Conservation (phyloP, 2,113 vertebrate genomes). For the Alouatta palliata region DNA sequence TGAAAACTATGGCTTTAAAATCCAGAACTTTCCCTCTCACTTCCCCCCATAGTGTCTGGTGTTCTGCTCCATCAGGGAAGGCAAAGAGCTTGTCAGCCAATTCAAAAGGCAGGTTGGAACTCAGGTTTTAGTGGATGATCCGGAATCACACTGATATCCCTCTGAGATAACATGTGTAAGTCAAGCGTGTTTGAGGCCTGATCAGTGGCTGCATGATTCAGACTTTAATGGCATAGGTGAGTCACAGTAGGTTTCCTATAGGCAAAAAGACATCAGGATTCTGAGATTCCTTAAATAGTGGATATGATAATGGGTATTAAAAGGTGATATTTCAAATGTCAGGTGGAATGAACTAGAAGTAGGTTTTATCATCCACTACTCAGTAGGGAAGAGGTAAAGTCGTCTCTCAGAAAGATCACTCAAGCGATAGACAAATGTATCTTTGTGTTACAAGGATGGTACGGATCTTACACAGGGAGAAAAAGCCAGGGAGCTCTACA, state of each 20-base stretch:
- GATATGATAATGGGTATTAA: conserved; percentile 7
- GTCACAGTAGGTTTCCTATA: neutral
- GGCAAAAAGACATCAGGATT: conserved; percentile 37
- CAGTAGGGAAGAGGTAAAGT: neutral
- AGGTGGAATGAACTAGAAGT: conserved; percentile 22
- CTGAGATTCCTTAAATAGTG: neutral
- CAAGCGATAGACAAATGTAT: neutral
- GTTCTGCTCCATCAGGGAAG: neutral
- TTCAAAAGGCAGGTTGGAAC: conserved; percentile 29
- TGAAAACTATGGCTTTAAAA: neutral
- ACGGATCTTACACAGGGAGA: neutral
- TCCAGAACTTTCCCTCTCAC: neutral
- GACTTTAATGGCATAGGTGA: neutral
- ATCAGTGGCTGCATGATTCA: neutral
- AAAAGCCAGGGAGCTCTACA: neutral
- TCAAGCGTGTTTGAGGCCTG: neutral
- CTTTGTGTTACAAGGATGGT: conserved; percentile 7
- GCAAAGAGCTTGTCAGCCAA: neutral
- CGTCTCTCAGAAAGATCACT: conserved; percentile 10
- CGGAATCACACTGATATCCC: neutral
- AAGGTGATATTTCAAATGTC: conserved; percentile 25
- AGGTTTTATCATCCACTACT: neutral
- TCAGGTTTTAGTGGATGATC: neutral
- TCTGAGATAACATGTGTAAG: conserved; percentile 3
- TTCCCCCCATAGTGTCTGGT: neutral